These are phyloP conservation scores for Cydia pomonella DNA, from an alignment of 1,140 invertebrate species.

Conservation along the genomic window DNA sequence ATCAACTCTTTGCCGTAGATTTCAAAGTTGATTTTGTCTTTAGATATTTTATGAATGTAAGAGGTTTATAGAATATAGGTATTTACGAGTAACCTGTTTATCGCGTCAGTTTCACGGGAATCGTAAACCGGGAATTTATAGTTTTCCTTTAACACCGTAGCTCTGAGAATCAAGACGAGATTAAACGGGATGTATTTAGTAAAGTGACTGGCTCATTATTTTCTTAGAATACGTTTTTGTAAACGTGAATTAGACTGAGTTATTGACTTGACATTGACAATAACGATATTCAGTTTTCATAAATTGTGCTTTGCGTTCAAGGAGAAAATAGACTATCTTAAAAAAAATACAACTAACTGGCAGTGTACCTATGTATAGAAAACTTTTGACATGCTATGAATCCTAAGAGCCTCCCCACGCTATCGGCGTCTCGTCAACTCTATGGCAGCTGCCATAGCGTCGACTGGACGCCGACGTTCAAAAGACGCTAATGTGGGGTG, in stretches of 20 bases:
- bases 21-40: neutral
- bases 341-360: no score
- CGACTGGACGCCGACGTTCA: no score
- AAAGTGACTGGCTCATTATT: neutral
- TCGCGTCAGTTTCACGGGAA: conserved; percentile 25
- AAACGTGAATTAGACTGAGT: neutral
- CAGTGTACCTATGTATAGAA: no score
- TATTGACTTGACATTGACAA: neutral
- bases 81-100: conserved; percentile 28
- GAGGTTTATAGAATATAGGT: neutral
- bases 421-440: no score
- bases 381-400: no score
- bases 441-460: no score
- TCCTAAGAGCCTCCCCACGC: no score
- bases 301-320: no score
- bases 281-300: no score
- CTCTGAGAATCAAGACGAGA: neutral
- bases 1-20: neutral
- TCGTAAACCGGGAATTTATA: conserved; percentile 30
- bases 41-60: neutral
- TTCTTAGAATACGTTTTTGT: neutral
- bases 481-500: no score
- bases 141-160: conserved; percentile 1
- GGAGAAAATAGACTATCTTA: no score
- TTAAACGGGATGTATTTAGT: conserved; percentile 1